phyloP scores from a whole-genome alignment of 1,140 invertebrate species.

The Drosophila gunungcola region DNA sequence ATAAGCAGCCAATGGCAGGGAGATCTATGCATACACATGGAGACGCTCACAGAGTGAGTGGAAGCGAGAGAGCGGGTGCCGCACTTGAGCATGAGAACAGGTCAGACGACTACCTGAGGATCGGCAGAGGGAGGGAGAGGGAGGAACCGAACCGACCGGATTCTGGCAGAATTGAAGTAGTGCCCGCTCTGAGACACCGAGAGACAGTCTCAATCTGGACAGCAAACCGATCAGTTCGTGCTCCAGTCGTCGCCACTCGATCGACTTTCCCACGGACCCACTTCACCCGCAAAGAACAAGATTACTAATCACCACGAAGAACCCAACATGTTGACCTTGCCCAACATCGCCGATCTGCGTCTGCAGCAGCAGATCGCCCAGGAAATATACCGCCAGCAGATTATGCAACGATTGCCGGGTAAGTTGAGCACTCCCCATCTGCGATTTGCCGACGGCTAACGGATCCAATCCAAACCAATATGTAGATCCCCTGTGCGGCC shows the following conservation, averaged over 20 bases:
- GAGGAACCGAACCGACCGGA: constrained; percentile 59
- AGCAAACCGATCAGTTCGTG: constrained; percentile 61
- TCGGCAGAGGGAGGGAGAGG: constrained; percentile 8
- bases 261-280: not conserved
- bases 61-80: constrained; percentile 7
- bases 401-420: constrained; percentile 84
- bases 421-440: constrained; percentile 24
- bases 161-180: constrained; percentile 65
- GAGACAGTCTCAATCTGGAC: constrained; percentile 69
- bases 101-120: constrained; percentile 67
- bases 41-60: constrained; percentile 14
- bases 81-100: constrained; percentile 60
- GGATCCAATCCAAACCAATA: not conserved
- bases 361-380: constrained; percentile 84
- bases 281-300: not conserved
- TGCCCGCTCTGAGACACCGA: constrained; percentile 22
- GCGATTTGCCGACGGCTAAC: constrained; percentile 58
- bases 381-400: constrained; percentile 84
- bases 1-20: constrained; percentile 56
- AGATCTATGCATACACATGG: constrained; percentile 9
- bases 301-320: not conserved
- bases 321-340: constrained; percentile 72
- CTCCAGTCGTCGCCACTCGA: constrained; percentile 9
- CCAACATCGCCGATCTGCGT: constrained; percentile 79
- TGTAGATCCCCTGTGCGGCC: constrained; percentile 79